These are phyloP conservation scores for Hirtodrosophila cameraria DNA, from an alignment of 2,888 invertebrate genomes.

Conservation along the genomic window DNA sequence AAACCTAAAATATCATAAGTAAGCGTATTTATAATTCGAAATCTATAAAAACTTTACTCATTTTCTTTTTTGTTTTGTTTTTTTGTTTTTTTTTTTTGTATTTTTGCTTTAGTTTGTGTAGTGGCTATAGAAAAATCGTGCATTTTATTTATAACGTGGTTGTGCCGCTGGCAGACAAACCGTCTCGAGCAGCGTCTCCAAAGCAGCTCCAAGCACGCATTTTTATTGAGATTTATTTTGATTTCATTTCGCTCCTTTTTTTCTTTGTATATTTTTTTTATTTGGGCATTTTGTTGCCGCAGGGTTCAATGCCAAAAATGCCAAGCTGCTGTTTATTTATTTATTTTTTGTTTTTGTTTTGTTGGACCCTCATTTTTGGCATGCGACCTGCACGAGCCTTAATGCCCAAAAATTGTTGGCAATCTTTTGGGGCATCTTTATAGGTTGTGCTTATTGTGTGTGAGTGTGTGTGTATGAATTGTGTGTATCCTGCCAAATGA, in stretches of 20 bases:
- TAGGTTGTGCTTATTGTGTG: slow-evolving; percentile 32
- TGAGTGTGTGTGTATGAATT: too few relatives aligned
- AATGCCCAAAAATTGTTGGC: slow-evolving; percentile 70
- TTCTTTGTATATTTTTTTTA: slow-evolving; percentile 7
- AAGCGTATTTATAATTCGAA: slow-evolving; percentile 12
- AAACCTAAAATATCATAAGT: too few relatives aligned
- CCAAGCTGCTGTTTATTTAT: slow-evolving; percentile 52
- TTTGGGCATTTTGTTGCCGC: slow-evolving; percentile 51
- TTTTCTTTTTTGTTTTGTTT: slow-evolving; percentile 15
- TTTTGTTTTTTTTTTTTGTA: slow-evolving; percentile 8
- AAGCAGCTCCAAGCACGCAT: slow-evolving; percentile 65
- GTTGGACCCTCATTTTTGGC: slow-evolving; percentile 67
- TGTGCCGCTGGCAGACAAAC: slow-evolving; percentile 73
- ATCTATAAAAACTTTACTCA: slow-evolving; percentile 11
- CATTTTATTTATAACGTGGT: slow-evolving; percentile 67
- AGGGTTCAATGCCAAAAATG: slow-evolving; percentile 80
- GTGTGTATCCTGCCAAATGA: slow-evolving; percentile 71
- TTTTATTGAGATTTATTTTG: slow-evolving; percentile 71
- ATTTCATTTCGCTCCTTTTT: slow-evolving; percentile 54
- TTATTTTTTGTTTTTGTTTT: slow-evolving; percentile 26
- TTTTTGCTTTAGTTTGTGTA: slow-evolving; percentile 20
- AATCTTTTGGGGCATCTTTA: slow-evolving; percentile 69
- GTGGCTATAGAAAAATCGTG: slow-evolving; percentile 59
- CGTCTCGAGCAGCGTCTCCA: slow-evolving; percentile 70
- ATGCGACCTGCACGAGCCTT: slow-evolving; percentile 81